A percentile compares a stretch with the other conserved stretches of the same genome.
Conservation (phyloP, 2,888 invertebrate species). For the Conops quadrifasciatus region DNA sequence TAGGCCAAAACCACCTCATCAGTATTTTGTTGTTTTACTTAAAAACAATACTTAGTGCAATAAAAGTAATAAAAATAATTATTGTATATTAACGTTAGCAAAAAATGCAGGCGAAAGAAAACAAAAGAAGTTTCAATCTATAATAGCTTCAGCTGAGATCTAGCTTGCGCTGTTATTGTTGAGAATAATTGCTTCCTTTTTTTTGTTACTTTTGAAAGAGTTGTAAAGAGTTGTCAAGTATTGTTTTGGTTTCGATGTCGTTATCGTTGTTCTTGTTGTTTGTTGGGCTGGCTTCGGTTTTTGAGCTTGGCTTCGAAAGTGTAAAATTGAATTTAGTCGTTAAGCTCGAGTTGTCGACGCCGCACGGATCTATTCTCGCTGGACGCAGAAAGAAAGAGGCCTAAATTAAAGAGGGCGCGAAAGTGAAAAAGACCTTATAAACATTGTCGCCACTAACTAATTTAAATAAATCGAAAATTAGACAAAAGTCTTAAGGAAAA, state of each 20-base stretch:
- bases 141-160: too few species aligned
- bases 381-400: neutral
- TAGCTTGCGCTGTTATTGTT: neutral
- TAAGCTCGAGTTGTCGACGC: conserved; percentile 58
- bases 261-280: neutral
- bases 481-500: neutral
- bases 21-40: too few species aligned
- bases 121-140: too few species aligned
- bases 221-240: conserved; percentile 9
- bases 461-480: neutral
- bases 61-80: too few species aligned
- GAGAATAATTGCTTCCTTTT: neutral
- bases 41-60: too few species aligned
- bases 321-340: conserved; percentile 56
- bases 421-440: neutral
- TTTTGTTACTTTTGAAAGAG: neutral
- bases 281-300: conserved; percentile 24
- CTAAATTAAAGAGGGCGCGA: neutral
- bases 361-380: conserved; percentile 37
- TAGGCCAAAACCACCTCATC: too few species aligned
- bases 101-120: too few species aligned
- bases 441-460: neutral
- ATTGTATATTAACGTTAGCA: too few species aligned
- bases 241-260: conserved; percentile 9
- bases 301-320: conserved; percentile 36